These are phyloP conservation scores for Entomyzon cyanotis DNA, from an alignment of 2,113 vertebrate species.

Conservation along the genomic window DNA sequence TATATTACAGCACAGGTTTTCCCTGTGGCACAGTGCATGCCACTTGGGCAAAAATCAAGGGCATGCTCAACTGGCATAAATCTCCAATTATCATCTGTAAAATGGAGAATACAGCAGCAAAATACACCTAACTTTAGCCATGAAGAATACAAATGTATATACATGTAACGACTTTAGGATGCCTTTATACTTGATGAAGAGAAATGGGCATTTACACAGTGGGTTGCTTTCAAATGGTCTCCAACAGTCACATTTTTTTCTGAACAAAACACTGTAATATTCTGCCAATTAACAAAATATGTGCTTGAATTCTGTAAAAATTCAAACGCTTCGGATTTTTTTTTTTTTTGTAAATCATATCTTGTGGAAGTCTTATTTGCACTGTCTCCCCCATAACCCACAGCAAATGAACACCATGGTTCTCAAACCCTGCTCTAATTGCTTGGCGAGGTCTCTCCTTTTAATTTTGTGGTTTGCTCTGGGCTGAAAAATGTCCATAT, in stretches of 20 bases:
- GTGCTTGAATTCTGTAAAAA: neutral
- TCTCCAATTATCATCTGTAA: neutral
- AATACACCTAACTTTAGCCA: neutral
- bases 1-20: neutral
- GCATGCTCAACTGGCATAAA: neutral
- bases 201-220: neutral
- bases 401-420: neutral
- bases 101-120: neutral
- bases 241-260: neutral
- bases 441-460: neutral
- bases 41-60: neutral
- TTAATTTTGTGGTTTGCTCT: neutral
- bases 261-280: neutral
- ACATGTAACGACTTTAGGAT: neutral
- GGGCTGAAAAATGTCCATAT: neutral
- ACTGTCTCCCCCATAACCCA: neutral
- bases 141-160: neutral
- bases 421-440: neutral
- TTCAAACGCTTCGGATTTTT: rapidly evolving
- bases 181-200: neutral
- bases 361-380: neutral
- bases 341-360: neutral
- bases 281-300: neutral
- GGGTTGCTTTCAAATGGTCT: neutral
- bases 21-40: rapidly evolving